Base-by-base conservation (phyloP, 2,113 vertebrate species). In the Cnemophilus loriae region DNA sequence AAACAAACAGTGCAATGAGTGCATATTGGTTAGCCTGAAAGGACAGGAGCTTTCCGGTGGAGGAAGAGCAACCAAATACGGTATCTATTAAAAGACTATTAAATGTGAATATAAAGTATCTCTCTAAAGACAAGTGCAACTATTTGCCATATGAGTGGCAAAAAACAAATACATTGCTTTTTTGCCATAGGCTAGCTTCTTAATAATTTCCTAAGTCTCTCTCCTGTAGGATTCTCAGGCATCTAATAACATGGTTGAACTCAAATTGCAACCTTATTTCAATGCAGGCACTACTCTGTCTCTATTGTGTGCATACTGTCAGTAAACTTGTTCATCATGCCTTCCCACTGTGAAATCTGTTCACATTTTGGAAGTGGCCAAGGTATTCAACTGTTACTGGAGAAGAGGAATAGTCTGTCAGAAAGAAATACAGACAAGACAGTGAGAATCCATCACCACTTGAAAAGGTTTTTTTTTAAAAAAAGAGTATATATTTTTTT, bases 251-350 rank as follows among this genome's bases (percentile, higher is more conserved):
- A 44, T 6, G 3, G 6, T 26, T 77, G 32, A 84, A 80, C 9
- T 87, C 28, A 59, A 55, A 77, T 26, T 37, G 3, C 12, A 84
- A 30, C 28, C 28, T 65, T 74, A 28, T 7, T 64, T 60, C 37
- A 80, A 18, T 0, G 1, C 0, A 4, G 13, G 5, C 49, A 59
- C 8, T 53, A 61, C 22, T 46, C 26, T 77, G 16, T 69, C 17
- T 49, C 19, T 46, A 9, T 49, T 61, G 32, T 81, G 35, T 61
- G 27, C 7, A 69, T 41, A 23, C 59, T 91, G 49, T 49, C 52
- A 55, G 27, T 32, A 73, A 77, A 74, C 4, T 28, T 71, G n/a
- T 47, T 90, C 39, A 37, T 76, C 18, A 33, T 65, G 8, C 4
- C 78, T 84, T 87, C 28, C 28, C 22, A 30, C 7, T 2, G 3